These are phyloP conservation scores for Lycaon pictus DNA, from an alignment of 2,113 vertebrate species.

Conservation along the genomic window DNA sequence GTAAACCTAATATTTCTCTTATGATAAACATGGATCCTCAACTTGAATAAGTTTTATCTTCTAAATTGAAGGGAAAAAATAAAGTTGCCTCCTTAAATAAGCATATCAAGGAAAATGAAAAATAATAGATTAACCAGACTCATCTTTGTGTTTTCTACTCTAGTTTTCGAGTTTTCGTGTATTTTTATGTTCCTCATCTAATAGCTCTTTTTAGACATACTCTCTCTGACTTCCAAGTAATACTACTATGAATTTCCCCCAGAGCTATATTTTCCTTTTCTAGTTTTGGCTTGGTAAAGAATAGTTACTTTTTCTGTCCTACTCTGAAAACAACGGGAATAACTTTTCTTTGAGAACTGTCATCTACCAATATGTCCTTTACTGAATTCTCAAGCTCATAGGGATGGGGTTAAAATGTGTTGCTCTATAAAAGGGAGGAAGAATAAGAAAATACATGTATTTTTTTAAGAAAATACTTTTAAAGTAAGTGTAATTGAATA, in stretches of 20 bases:
- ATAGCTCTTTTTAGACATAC: background rate
- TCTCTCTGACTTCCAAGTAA: background rate
- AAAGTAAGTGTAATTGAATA: background rate
- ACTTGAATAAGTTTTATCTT: background rate
- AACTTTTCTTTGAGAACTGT: background rate
- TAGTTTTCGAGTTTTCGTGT: background rate
- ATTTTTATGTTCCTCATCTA: background rate
- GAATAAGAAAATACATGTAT: background rate
- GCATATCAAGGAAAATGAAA: background rate
- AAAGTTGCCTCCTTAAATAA: background rate
- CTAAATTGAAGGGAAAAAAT: background rate
- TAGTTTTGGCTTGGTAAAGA: background rate
- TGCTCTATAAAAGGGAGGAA: background rate
- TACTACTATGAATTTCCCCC: background rate
- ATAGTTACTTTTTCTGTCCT: background rate
- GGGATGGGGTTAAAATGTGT: slow-evolving; percentile 34
- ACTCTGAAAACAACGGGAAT: slow-evolving; percentile 37
- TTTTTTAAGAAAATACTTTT: background rate
- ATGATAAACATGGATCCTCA: background rate
- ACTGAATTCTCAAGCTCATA: background rate
- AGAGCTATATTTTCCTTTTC: background rate
- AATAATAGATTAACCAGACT: background rate
- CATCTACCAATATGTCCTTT: background rate
- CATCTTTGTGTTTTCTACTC: background rate
- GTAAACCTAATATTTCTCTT: background rate